These are phyloP conservation scores for Erpobdella octoculata DNA, from an alignment of 2,888 invertebrate genomes.

Conservation along the genomic window DNA sequence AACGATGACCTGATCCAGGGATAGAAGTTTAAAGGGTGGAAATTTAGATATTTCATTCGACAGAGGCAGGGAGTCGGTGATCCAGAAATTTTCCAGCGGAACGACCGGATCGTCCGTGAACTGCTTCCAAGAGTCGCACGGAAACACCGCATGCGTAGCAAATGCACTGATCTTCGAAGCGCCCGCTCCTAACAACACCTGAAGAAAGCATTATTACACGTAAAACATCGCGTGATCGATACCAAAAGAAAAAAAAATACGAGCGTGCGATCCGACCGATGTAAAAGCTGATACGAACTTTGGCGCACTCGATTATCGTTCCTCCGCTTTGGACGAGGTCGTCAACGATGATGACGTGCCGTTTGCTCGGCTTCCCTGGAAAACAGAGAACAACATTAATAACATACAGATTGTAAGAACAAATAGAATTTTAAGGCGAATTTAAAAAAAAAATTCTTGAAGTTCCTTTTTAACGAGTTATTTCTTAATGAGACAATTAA, in stretches of 20 bases:
- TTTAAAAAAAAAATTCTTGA: background rate
- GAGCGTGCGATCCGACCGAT: background rate
- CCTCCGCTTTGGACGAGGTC: slow-evolving; percentile 53
- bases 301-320: slow-evolving; percentile 51
- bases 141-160: slow-evolving; percentile 53
- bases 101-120: slow-evolving; percentile 41
- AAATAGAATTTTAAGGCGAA: background rate
- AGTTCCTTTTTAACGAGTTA: too few species aligned
- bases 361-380: background rate
- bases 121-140: slow-evolving; percentile 49
- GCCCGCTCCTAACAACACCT: slow-evolving; percentile 47
- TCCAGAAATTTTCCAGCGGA: slow-evolving; percentile 50
- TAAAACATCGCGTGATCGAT: background rate
- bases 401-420: background rate
- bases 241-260: background rate
- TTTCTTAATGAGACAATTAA: too few species aligned
- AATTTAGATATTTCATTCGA: slow-evolving; percentile 45
- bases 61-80: slow-evolving; percentile 52
- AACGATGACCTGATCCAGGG: slow-evolving; percentile 47
- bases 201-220: slow-evolving; percentile 13
- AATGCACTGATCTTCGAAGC: slow-evolving; percentile 48
- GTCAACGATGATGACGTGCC: slow-evolving; percentile 51
- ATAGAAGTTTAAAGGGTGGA: slow-evolving; percentile 48
- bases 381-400: too few species aligned
- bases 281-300: slow-evolving; percentile 39